A percentile compares a stretch with the other conserved stretches of the same genome.
phyloP scores from a whole-genome alignment of 2,888 invertebrate genomes.

The Lasioglossum oenotherae region DNA sequence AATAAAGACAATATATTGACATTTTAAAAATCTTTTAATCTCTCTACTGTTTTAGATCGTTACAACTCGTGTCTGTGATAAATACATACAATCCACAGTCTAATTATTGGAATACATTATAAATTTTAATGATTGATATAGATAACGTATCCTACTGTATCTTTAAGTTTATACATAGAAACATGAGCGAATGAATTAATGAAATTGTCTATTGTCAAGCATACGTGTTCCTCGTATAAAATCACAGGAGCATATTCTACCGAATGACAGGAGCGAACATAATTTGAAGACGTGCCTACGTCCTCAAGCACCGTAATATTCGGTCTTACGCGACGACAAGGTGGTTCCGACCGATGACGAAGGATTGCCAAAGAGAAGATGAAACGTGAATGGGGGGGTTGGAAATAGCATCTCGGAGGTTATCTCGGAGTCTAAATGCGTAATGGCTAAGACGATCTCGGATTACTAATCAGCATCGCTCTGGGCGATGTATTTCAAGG shows the following conservation, averaged over 20 bases:
- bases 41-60: background rate
- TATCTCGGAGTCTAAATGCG: constrained; percentile 83
- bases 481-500: constrained; percentile 27
- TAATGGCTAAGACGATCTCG: constrained; percentile 81
- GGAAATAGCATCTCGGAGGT: constrained; percentile 67
- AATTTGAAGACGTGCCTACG: constrained; percentile 48
- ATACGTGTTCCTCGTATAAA: constrained; percentile 1
- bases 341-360: constrained; percentile 74
- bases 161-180: background rate
- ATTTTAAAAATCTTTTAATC: background rate
- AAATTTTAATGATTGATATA: background rate
- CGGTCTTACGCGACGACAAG: constrained; percentile 75
- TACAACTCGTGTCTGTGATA: background rate
- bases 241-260: constrained; percentile 35
- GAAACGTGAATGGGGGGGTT: constrained; percentile 68
- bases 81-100: background rate
- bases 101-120: background rate
- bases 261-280: constrained; percentile 39
- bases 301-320: constrained; percentile 37
- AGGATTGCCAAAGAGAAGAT: constrained; percentile 73
- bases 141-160: background rate
- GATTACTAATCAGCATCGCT: constrained; percentile 81
- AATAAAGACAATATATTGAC: background rate
- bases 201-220: background rate
- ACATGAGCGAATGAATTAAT: background rate